phyloP scores from a whole-genome alignment of 2,797 vertebrate species.

The Scolopax bukidnonensis region DNA sequence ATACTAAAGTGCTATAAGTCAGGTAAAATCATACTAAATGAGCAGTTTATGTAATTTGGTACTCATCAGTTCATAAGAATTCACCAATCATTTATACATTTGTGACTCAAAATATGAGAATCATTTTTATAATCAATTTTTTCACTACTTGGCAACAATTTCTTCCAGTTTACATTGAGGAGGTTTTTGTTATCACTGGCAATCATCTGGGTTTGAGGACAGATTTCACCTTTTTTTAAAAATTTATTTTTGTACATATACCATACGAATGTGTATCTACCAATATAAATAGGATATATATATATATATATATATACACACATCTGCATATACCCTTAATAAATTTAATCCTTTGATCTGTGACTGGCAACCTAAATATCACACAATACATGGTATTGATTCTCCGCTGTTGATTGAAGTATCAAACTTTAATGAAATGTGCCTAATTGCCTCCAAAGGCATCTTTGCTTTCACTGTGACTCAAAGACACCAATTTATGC shows the following conservation, averaged over 20 bases:
- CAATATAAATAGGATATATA: not conserved
- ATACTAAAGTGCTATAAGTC: not conserved
- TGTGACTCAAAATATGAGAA: not conserved
- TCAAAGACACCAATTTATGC: not conserved
- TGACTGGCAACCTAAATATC: not conserved
- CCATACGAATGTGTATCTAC: not conserved
- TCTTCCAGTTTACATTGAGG: not conserved
- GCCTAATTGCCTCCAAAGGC: not conserved
- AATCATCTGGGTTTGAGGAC: not conserved
- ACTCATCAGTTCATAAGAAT: not conserved
- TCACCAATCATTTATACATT: not conserved
- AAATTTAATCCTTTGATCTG: not conserved
- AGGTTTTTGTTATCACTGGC: not conserved
- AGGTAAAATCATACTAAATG: not conserved
- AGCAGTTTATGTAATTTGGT: not conserved
- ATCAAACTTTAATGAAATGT: not conserved
- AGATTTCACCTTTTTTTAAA: not conserved
- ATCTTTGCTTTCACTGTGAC: not conserved
- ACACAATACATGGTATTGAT: not conserved
- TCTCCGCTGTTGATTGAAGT: not conserved
- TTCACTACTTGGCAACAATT: not conserved
- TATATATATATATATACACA: not conserved
- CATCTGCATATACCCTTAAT: not conserved
- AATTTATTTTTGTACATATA: not conserved
- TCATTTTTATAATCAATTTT: not conserved